A percentile compares a stretch with the other conserved stretches of the same genome.
These are phyloP conservation scores for Anneissia japonica DNA, from an alignment of 35 echinoderm and acorn worm species.

Conservation along the genomic window DNA sequence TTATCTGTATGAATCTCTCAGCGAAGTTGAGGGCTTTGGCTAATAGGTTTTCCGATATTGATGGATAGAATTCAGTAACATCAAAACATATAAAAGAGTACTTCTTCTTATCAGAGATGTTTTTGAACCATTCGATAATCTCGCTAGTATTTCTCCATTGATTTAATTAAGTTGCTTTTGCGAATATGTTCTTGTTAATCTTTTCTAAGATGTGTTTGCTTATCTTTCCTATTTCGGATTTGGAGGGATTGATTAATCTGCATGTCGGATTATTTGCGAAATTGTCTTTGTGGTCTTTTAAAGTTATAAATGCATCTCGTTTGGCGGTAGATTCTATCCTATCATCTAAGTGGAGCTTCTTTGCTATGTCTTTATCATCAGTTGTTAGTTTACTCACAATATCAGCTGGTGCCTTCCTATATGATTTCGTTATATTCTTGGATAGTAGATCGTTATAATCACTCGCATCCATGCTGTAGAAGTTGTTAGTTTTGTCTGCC, in stretches of 20 bases:
- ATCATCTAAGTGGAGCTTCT: background rate
- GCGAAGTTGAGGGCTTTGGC: background rate
- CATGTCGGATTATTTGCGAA: conserved; percentile 12
- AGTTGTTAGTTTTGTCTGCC: background rate
- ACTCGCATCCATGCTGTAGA: background rate
- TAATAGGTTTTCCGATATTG: conserved; percentile 2
- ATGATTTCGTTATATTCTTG: too few relatives aligned
- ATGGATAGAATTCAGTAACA: conserved; percentile 4
- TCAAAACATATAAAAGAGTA: background rate
- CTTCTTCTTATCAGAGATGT: background rate
- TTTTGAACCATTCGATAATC: conserved; percentile 15
- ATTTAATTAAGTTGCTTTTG: too few relatives aligned
- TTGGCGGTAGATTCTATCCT: background rate
- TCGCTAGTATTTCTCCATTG: too few relatives aligned
- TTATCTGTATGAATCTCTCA: background rate
- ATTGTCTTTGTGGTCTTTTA: conserved; percentile 31
- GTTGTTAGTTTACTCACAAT: too few relatives aligned
- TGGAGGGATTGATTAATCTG: conserved; percentile 13
- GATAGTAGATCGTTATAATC: too few relatives aligned
- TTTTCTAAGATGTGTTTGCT: background rate
- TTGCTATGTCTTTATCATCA: too few relatives aligned
- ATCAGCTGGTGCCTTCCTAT: too few relatives aligned
- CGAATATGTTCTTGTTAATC: too few relatives aligned
- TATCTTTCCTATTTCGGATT: conserved; percentile 9
- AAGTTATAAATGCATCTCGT: background rate